These are phyloP conservation scores for Callyntrura sp. DNA, from an alignment of 2,888 invertebrate genomes.

Conservation along the genomic window DNA sequence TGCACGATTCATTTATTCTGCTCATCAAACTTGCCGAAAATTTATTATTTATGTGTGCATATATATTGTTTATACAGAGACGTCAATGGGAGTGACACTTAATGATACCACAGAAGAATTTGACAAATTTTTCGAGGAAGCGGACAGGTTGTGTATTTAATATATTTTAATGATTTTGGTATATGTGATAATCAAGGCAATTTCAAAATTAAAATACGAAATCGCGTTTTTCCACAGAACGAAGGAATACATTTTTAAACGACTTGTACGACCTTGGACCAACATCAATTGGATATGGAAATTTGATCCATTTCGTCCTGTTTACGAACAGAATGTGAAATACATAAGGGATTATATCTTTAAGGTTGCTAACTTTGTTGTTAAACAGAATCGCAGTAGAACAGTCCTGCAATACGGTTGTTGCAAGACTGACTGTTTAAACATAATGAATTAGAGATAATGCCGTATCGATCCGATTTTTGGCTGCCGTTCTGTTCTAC, in stretches of 20 bases:
- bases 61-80: conserved; percentile 39
- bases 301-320: conserved; percentile 54
- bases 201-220: too few relatives aligned
- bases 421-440: too few relatives aligned
- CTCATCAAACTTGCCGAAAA: too few relatives aligned
- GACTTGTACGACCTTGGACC: conserved; percentile 57
- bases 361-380: conserved; percentile 17
- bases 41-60: too few relatives aligned
- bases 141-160: conserved; percentile 50
- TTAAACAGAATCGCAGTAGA: not conserved
- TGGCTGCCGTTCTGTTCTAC: not conserved
- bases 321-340: conserved; percentile 65
- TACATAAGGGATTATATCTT: conserved; percentile 58
- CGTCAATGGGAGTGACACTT: conserved; percentile 65
- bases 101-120: conserved; percentile 59
- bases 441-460: too few relatives aligned
- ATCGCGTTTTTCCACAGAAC: conserved; percentile 30
- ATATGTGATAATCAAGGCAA: not conserved
- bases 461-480: too few relatives aligned
- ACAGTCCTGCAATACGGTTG: not conserved
- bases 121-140: conserved; percentile 67
- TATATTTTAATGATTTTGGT: not conserved
- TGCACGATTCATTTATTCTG: too few relatives aligned
- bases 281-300: conserved; percentile 60
- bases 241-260: conserved; percentile 55